Evolutionary conservation across 2,888 invertebrate genomes (phyloP).

Genomic region (Oegoconia quadripuncta): DNA sequence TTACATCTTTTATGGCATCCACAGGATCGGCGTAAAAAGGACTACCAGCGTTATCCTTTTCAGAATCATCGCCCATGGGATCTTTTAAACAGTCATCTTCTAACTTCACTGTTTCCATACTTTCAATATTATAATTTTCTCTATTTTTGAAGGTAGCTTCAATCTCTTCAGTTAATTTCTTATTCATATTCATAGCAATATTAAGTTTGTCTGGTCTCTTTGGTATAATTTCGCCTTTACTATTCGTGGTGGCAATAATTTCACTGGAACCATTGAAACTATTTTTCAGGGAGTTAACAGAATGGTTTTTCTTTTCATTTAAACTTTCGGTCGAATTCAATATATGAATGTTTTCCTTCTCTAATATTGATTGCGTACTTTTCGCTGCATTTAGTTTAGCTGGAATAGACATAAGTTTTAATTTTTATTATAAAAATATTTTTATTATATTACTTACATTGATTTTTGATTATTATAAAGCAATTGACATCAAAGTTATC

Average conservation of each 20-base stretch:
- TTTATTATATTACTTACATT: too few species aligned
- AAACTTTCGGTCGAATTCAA: conserved; percentile 64
- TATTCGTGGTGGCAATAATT: conserved; percentile 72
- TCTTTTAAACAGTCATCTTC: conserved; percentile 59
- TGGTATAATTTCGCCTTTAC: conserved; percentile 67
- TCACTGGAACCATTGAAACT: conserved; percentile 62
- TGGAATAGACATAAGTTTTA: conserved; percentile 30
- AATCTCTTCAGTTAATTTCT: conserved; percentile 71
- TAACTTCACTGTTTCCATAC: conserved; percentile 72
- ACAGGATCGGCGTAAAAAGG: conserved; percentile 95
- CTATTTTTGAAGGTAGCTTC: conserved; percentile 62
- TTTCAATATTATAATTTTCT: conserved; percentile 62
- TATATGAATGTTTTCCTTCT: conserved; percentile 67
- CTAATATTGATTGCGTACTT: conserved; percentile 67
- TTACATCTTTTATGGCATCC: conserved; percentile 85
- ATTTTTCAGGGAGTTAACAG: conserved; percentile 58
- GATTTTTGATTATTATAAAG: too few species aligned
- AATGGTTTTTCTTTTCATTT: conserved; percentile 61
- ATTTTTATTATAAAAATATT: too few species aligned
- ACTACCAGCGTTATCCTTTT: conserved; percentile 85
- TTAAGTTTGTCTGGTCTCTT: conserved; percentile 74
- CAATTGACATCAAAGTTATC: neutral
- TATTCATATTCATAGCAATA: conserved; percentile 69
- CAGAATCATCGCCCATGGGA: conserved; percentile 50
- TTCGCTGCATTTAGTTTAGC: conserved; percentile 67